Base-by-base conservation (phyloP, 2,113 vertebrate species). In the Chaetura pelagica region DNA sequence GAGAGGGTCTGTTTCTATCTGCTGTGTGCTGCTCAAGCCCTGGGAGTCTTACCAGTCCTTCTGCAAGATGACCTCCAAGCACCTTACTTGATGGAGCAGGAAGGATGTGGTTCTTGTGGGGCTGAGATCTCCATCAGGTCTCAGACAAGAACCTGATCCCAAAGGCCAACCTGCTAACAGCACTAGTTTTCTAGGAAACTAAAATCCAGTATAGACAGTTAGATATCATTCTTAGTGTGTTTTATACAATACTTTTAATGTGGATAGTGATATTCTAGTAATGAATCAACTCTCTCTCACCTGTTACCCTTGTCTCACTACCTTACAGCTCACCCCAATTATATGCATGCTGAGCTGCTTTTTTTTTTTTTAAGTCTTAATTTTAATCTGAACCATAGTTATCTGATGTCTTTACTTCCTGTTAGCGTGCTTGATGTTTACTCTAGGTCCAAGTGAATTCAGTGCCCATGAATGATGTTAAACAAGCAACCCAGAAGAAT, bases 301-400 rank as follows among this genome's bases (percentile, higher is more conserved):
- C 30, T 54, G 15, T 61, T 77, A 32, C 12, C 52, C 12, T 58
- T 27, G 66, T 44, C 46, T 77, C 51, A 32, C 22, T 68, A 2
- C 24, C 19, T 66, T 75, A 79, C 26, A 87, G n/a, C 58, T 66
- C 14, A 57, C 34, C 42, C 22, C 64, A 67, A 74, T 35, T 35
- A 15, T 0, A 0, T 38, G 16, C 27, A 27, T 9, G 18, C 27
- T 0, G 0, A 84, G 12, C 35, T 73, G 67, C 54, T 83, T 44
- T 58, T 57, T 40, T 61, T 57, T 12, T 57, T 59, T n/a, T 90
- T n/a, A n/a, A 75, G 34, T 49, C 52, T 74, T 62, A 17, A 18
- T 72, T 88, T 79, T 48, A 38, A 75, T 68, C 20, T 44, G 32
- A 88, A 49, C 20, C 14, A 2, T 30, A 30, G 15, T 57, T 85